phyloP scores from a whole-genome alignment of 2,113 vertebrate genomes.

The Halichoerus grypus region DNA sequence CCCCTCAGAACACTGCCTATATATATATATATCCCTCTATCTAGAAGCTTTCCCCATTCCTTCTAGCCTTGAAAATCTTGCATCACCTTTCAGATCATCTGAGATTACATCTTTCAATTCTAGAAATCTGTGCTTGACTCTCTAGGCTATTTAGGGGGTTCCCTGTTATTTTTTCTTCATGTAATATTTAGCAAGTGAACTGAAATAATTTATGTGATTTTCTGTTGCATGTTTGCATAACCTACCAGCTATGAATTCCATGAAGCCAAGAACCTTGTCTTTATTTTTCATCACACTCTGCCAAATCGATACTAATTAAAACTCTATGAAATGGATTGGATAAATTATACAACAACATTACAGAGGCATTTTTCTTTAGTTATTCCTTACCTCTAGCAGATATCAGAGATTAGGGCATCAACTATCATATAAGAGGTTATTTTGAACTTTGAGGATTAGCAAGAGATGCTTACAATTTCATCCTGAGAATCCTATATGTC shows the following conservation, averaged over 20 bases:
- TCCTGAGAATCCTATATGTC: background rate
- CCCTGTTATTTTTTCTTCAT: background rate
- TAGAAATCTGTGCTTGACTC: background rate
- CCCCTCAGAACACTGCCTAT: background rate
- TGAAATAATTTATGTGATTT: conserved; percentile 19
- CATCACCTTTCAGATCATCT: background rate
- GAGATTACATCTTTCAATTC: background rate
- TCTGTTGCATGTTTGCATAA: background rate
- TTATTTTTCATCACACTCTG: background rate
- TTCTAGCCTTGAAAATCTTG: background rate
- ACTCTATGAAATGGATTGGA: background rate
- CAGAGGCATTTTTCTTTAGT: background rate
- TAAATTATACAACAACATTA: background rate
- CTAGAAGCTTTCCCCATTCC: background rate
- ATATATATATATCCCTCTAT: background rate
- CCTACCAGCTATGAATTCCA: background rate
- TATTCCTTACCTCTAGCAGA: background rate
- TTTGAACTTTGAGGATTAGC: background rate
- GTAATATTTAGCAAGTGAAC: background rate
- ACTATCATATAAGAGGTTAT: background rate
- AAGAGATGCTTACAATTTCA: background rate
- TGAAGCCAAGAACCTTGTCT: background rate
- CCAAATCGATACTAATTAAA: background rate
- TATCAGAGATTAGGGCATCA: background rate
- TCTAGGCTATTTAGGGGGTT: background rate